Evolutionary conservation across 2,888 invertebrate genomes (phyloP), one percentile per base, ranked within the genome.

Genomic region (Scaptomyza cyrtandrae): DNA sequence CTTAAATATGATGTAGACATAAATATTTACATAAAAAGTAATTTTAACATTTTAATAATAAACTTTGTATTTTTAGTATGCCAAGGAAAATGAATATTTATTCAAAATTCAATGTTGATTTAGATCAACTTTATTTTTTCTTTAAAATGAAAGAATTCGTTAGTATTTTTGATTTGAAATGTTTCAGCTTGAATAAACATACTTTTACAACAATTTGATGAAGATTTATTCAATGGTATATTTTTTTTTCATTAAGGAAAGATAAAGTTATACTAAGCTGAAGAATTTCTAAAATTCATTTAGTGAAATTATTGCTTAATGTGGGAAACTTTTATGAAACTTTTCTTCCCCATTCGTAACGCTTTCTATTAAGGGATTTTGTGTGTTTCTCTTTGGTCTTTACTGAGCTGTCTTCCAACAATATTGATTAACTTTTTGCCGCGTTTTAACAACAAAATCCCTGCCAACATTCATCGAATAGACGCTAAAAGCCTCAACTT

Each of bases 371-470:
- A 35, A 2, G 41, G 56, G 71, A 58, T 61, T 16, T 66, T 37
- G 5, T 56, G 48, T 13, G 3, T 56, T 52, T 13, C 29, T 29
- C 37, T 45, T 50, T 54, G 44, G 56, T n/a, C 33, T 56, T 75
- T 48, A 45, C 57, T 52, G 19, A 59, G 48, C 62, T 72, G 63
- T 68, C 73, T 64, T 11, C 31, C 50, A 54, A 62, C 56, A 66
- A 70, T 82, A 75, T 82, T 83, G 78, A 80, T 80, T 82, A 75
- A 61, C 66, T 68, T 66, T 64, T 70, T 66, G 61, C 55, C 43
- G 49, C 50, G 49, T 72, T 77, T 72, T 54, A 74, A 74, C 68
- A 72, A 64, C 61, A 68, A 71, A 79, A 79, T 75, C 80, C 80
- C 61, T 39, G 46, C 55, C 50, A 55, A 35, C 61, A 46, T 65